These are phyloP conservation scores for Enteromius unitaeniatus DNA, from an alignment of 2,797 vertebrate species.

Conservation along the genomic window DNA sequence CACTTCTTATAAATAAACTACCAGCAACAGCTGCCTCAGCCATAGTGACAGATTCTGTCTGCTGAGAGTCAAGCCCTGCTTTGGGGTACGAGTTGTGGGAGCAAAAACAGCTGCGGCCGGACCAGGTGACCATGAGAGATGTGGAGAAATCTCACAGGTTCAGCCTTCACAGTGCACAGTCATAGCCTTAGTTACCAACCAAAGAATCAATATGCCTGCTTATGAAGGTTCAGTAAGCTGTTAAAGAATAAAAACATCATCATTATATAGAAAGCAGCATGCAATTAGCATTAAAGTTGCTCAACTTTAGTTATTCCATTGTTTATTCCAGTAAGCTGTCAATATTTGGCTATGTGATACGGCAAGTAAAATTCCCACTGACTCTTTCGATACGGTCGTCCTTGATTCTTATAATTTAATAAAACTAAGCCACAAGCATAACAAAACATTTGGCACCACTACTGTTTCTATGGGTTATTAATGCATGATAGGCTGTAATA, in stretches of 20 bases:
- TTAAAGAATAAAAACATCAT: not conserved
- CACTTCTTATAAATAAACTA: slow-evolving; percentile 44
- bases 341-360: not conserved
- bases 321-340: slow-evolving; percentile 1
- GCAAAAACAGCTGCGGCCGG: slow-evolving; percentile 14
- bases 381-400: not conserved
- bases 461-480: not conserved
- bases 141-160: slow-evolving; percentile 20
- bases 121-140: not conserved
- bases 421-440: not conserved
- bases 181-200: not conserved
- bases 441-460: not conserved
- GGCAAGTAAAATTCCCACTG: not conserved
- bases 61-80: slow-evolving; percentile 34
- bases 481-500: not conserved
- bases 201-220: not conserved
- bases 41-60: slow-evolving; percentile 30
- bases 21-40: slow-evolving; percentile 23
- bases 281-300: not conserved
- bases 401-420: not conserved
- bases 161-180: not conserved
- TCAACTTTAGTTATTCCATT: slow-evolving; percentile 3
- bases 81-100: slow-evolving; percentile 30
- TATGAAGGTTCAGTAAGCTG: not conserved
- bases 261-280: not conserved